A percentile compares a stretch with the other conserved stretches of the same genome.
These are phyloP conservation scores for Diprion similis DNA, from an alignment of 1,140 invertebrate species.

Conservation along the genomic window DNA sequence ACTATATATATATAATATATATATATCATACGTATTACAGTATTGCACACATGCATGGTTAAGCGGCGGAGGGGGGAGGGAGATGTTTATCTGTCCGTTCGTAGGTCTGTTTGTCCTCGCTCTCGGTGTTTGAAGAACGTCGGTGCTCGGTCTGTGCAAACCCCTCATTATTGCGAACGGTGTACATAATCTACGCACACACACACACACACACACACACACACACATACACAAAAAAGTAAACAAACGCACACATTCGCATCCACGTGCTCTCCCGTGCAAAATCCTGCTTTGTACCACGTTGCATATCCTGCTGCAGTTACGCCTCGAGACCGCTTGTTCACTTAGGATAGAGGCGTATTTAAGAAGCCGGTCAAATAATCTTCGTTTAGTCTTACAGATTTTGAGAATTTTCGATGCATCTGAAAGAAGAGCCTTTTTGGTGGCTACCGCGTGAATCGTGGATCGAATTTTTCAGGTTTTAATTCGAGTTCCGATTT, in stretches of 20 bases:
- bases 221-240: constrained; percentile 1
- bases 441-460: too few relatives aligned
- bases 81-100: constrained; percentile 49
- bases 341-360: too few relatives aligned
- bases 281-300: too few relatives aligned
- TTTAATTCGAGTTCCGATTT: too few relatives aligned
- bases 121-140: constrained; percentile 55
- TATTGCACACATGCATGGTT: neutral
- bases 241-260: neutral
- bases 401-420: too few relatives aligned
- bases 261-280: neutral
- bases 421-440: too few relatives aligned
- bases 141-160: constrained; percentile 56
- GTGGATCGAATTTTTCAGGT: too few relatives aligned
- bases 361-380: too few relatives aligned
- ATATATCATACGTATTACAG: neutral
- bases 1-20: neutral
- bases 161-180: constrained; percentile 56
- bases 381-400: too few relatives aligned
- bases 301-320: too few relatives aligned
- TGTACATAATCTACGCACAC: constrained; percentile 28
- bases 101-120: constrained; percentile 49
- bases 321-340: too few relatives aligned
- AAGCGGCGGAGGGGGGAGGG: constrained; percentile 20
- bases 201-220: constrained; percentile 34